Base-by-base conservation (phyloP, 2,797 vertebrate species). In the Stomatorhinus walkeri region DNA sequence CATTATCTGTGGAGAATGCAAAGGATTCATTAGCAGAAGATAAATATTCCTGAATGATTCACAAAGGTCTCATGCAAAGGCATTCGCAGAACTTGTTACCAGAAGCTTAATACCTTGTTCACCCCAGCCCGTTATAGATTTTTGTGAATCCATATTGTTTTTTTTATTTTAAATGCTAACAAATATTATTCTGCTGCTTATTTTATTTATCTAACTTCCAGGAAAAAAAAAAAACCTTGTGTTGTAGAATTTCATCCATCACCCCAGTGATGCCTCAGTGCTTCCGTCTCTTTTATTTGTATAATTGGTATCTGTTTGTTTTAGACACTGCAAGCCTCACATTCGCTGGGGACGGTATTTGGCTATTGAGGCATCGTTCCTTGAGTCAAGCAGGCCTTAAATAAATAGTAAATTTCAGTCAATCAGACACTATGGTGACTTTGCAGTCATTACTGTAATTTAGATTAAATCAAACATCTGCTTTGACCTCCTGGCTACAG, bases 401-500 rank as follows among this genome's bases (percentile, higher is more conserved):
- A 64, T 89, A 84, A 61, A 87, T 43, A 72, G 12, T 46, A 24
- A 54, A 68, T 87, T 76, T 81, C 72, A 46, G 40, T 49, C 19
- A 43, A 64, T 43, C 14, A 43, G 16, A 22, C 49, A 56, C 19
- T 16, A 10, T 85, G 83, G 32, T 49, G 43, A 61, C 81, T 68
- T 83, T 59, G 40, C 40, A 81, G 83, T 85, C 51, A 87, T 89
- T 87, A 87, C 51, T 64, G 52, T 84, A 59, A 61, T 59, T 83
- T 40, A 64, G 22, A n/a, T 49, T 5, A 61, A 81, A 89, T 79
- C 64, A 87, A 51, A 83, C 72, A 89, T 36, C 56, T n/a, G 52
- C 40, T 43, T 32, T 61, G 89, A 83, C 72, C 43, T 84, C 3
- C 49, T 22, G n/a, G 40, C 14, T 14, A 19, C 51, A 56, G 51